phyloP scores from a whole-genome alignment of 2,888 invertebrate species.

The Clitarchus hookeri region DNA sequence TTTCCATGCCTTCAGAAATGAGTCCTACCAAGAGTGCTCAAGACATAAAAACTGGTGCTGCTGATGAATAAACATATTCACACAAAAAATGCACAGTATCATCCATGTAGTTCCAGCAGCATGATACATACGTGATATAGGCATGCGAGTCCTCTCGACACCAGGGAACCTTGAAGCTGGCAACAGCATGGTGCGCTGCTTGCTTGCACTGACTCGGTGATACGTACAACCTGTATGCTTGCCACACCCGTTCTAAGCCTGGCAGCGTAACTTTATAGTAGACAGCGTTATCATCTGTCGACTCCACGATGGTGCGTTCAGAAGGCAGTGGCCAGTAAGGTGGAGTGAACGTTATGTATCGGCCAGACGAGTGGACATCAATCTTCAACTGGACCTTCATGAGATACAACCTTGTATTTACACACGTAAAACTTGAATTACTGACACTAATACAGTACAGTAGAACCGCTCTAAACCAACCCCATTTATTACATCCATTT shows the following conservation, averaged over 20 bases:
- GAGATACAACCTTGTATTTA: constrained; percentile 30
- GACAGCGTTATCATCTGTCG: constrained; percentile 62
- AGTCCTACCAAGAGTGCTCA: too few species aligned
- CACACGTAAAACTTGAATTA: not conserved
- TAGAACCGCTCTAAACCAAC: too few species aligned
- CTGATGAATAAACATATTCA: not conserved
- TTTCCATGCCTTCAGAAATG: too few species aligned
- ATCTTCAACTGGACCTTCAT: constrained; percentile 66
- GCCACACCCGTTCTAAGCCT: constrained; percentile 62
- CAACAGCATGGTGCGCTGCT: constrained; percentile 61
- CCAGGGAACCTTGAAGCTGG: constrained; percentile 69
- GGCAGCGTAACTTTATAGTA: constrained; percentile 65
- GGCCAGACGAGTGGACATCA: constrained; percentile 62
- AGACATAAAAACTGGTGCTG: too few species aligned
- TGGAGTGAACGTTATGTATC: constrained; percentile 45
- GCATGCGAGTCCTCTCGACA: constrained; percentile 63
- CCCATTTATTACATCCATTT: too few species aligned
- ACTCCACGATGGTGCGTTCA: constrained; percentile 53
- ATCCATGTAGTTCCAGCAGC: not conserved
- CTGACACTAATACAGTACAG: too few species aligned
- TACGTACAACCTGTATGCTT: constrained; percentile 64
- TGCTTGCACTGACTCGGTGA: constrained; percentile 59
- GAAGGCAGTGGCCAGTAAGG: constrained; percentile 35
- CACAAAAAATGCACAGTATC: not conserved
- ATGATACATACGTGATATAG: constrained; percentile 63